Evolutionary conservation across 2,113 vertebrate genomes (phyloP).

Genomic region (Burhinus oedicnemus): DNA sequence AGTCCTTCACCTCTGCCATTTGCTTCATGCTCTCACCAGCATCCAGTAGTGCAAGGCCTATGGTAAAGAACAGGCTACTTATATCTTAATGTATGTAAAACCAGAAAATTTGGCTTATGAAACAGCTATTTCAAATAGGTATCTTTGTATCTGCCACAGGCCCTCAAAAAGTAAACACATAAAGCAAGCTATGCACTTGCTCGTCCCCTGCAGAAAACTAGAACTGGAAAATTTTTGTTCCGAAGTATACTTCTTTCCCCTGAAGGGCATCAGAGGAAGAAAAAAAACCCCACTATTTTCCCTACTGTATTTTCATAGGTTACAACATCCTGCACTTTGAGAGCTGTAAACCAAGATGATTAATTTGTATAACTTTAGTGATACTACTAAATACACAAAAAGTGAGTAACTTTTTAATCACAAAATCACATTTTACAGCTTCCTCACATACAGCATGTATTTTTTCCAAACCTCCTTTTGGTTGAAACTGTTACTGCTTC

Average conservation of each 20-base stretch:
- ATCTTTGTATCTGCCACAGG: background rate
- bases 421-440: background rate
- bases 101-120: background rate
- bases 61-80: slow-evolving; percentile 1
- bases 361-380: background rate
- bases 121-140: background rate
- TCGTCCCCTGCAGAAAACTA: background rate
- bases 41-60: slow-evolving; percentile 86
- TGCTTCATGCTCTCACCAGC: slow-evolving; percentile 92
- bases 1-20: slow-evolving; percentile 93
- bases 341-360: background rate
- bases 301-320: background rate
- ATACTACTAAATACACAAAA: background rate
- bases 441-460: background rate
- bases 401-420: background rate
- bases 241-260: background rate
- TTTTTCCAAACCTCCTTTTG: background rate
- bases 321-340: background rate
- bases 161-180: background rate
- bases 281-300: background rate
- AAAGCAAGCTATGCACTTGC: background rate
- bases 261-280: background rate
- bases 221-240: background rate
- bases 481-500: background rate
- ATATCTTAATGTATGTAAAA: background rate